Conservation (phyloP, 2,113 vertebrate genomes). For the Aegithalos caudatus region DNA sequence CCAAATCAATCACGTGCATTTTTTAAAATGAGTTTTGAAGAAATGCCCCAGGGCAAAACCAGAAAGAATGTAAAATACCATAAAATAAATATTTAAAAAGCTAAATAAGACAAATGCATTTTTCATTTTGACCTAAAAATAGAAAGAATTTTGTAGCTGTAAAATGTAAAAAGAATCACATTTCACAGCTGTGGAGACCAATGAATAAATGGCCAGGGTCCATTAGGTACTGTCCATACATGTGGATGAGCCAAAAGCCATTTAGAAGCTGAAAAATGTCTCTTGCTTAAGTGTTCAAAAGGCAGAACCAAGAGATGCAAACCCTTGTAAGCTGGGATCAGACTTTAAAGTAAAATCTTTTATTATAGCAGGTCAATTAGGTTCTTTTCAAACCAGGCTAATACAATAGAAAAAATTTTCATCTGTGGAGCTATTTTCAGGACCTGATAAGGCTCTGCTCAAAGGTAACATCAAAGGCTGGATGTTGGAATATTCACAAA, state of each 20-base stretch:
- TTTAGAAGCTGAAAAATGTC: conserved; percentile 61
- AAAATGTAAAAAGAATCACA: conserved; percentile 34
- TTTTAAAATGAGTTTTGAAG: conserved; percentile 11
- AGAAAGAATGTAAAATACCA: conserved; percentile 36
- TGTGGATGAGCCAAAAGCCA: conserved; percentile 13
- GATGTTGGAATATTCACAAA: conserved; percentile 58
- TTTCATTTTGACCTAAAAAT: conserved; percentile 48
- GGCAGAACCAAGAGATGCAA: conserved; percentile 52
- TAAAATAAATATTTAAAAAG: conserved; percentile 58
- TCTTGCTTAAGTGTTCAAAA: conserved; percentile 64
- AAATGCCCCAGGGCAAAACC: not conserved
- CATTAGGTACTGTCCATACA: conserved; percentile 32
- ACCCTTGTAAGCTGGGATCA: conserved; percentile 55
- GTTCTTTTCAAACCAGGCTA: conserved; percentile 51
- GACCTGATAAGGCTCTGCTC: conserved; percentile 30
- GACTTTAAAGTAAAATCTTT: conserved; percentile 60
- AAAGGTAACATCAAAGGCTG: conserved; percentile 49
- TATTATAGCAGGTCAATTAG: conserved; percentile 66
- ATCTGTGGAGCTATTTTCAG: conserved; percentile 58
- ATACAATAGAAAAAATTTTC: conserved; percentile 37
- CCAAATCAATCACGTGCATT: not conserved
- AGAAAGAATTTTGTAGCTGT: conserved; percentile 33
- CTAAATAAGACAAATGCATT: conserved; percentile 33
- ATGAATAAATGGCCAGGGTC: conserved; percentile 35
- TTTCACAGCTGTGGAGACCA: conserved; percentile 28